Conservation (phyloP, 23 tunicate genomes). For the Oikopleura dioica region DNA sequence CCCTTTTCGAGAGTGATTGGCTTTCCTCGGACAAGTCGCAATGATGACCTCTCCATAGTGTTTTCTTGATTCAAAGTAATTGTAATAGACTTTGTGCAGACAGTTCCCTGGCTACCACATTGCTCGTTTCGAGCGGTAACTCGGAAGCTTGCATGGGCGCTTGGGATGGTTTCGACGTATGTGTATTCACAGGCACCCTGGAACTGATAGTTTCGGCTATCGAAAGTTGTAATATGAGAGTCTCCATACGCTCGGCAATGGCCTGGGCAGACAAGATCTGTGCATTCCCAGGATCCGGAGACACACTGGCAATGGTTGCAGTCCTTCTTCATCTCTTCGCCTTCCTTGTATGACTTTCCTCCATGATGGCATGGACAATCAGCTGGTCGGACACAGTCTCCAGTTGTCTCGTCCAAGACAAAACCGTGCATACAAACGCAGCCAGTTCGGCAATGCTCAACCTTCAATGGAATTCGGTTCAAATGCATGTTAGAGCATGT, state of each 20-base stretch:
- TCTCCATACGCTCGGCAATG: constrained; percentile 88
- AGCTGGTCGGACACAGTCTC: constrained; percentile 45
- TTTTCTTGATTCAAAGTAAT: constrained; percentile 34
- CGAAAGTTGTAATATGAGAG: constrained; percentile 82
- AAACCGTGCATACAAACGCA: constrained; percentile 92
- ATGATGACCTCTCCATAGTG: constrained; percentile 42
- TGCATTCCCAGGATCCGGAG: constrained; percentile 77
- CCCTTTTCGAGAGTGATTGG: constrained; percentile 50
- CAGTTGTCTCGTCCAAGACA: constrained; percentile 68
- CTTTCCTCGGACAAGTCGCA: constrained; percentile 61
- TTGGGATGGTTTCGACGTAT: constrained; percentile 39
- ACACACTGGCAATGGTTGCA: constrained; percentile 75
- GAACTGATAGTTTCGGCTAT: constrained; percentile 27
- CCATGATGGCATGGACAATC: constrained; percentile 95
- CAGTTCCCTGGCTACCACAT: constrained; percentile 81
- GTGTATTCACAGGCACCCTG: constrained; percentile 54
- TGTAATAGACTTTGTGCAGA: constrained; percentile 86
- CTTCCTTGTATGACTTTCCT: constrained; percentile 77
- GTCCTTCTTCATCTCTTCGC: constrained; percentile 77
- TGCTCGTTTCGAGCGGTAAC: constrained; percentile 56
- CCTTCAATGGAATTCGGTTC: constrained; percentile 65
- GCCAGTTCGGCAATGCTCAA: constrained; percentile 83
- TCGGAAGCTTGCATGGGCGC: constrained; percentile 28
- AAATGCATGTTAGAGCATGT: constrained; percentile 97
- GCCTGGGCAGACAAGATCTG: constrained; percentile 64